Percentiles rank a stretch among this genome's conserved stretches.
These are phyloP conservation scores for Drosophila prostipennis DNA, from an alignment of 2,888 invertebrate species.

Conservation along the genomic window DNA sequence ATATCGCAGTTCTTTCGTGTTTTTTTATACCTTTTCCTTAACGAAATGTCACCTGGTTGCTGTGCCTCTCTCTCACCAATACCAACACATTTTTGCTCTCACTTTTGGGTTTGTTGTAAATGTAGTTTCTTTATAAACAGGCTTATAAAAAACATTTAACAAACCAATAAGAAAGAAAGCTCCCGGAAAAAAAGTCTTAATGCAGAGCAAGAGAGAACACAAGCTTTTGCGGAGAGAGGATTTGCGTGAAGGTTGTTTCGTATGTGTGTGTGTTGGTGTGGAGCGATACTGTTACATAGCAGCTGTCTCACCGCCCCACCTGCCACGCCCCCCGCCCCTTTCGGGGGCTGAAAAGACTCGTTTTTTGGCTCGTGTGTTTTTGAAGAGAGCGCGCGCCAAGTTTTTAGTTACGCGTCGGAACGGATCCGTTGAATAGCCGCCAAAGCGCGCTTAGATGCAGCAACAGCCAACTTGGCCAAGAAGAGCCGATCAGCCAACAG, in stretches of 20 bases:
- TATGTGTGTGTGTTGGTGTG: conserved; percentile 8
- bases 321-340: conserved; percentile 38
- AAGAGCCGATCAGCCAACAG: conserved; percentile 37
- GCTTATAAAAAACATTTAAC: conserved; percentile 35
- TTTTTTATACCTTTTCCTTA: conserved; percentile 50
- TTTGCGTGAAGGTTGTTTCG: background rate
- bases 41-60: conserved; percentile 70
- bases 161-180: conserved; percentile 49
- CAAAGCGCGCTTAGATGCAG: conserved; percentile 73
- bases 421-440: conserved; percentile 74
- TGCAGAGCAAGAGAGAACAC: conserved; percentile 33
- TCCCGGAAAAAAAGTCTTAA: conserved; percentile 27
- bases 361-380: conserved; percentile 67
- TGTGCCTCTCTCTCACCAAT: conserved; percentile 45
- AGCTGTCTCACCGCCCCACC: conserved; percentile 41
- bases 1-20: conserved; percentile 45
- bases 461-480: conserved; percentile 47
- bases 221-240: conserved; percentile 43
- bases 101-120: conserved; percentile 16
- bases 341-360: conserved; percentile 40
- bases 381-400: conserved; percentile 76
- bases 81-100: conserved; percentile 43
- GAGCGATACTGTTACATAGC: conserved; percentile 48
- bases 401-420: conserved; percentile 79
- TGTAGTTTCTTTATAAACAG: conserved; percentile 19